Conservation (phyloP, 2,113 vertebrate species). For the Tragelaphus scriptus region DNA sequence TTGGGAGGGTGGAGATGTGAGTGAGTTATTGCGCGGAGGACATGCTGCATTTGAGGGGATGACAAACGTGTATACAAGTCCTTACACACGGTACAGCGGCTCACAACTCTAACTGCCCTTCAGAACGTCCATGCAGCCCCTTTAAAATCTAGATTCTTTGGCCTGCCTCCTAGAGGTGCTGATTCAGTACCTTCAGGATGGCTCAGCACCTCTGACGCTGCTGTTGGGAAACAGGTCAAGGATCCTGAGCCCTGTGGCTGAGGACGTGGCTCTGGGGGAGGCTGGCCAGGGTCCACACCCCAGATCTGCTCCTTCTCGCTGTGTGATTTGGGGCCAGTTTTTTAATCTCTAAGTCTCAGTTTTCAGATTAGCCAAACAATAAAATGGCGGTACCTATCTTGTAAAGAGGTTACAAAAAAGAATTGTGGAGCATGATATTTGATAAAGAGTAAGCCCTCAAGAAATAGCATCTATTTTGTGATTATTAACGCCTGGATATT, state of each 20-base stretch:
- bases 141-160: neutral
- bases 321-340: neutral
- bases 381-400: neutral
- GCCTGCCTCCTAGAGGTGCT: neutral
- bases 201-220: neutral
- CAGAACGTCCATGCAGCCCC: neutral
- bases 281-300: neutral
- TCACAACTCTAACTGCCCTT: neutral
- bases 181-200: neutral
- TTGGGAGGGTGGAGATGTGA: neutral
- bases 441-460: neutral
- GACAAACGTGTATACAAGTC: neutral
- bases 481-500: neutral
- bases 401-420: neutral
- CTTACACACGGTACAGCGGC: rapidly evolving
- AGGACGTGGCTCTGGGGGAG: neutral
- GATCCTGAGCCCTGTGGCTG: neutral
- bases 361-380: neutral
- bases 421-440: neutral
- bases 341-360: neutral
- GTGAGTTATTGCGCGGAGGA: neutral
- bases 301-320: neutral
- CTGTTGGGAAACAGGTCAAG: neutral
- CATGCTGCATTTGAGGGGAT: rapidly evolving
- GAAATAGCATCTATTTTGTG: too few species aligned